phyloP scores from a whole-genome alignment of 2,888 invertebrate species.

The Cataglyphis albicans region DNA sequence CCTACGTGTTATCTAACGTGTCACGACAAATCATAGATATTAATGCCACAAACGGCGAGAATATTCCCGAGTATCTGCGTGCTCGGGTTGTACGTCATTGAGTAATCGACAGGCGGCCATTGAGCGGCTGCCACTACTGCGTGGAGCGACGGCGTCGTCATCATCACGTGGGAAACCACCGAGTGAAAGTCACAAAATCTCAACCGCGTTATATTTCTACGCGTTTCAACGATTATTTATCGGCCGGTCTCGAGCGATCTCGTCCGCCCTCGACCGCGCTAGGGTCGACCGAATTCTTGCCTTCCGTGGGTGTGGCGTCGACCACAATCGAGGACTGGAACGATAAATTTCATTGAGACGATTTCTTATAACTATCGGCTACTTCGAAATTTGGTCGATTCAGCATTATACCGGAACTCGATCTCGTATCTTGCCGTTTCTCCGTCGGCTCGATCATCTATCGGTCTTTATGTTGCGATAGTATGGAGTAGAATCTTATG shows the following conservation, averaged over 20 bases:
- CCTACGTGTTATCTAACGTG: constrained; percentile 64
- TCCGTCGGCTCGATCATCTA: constrained; percentile 14
- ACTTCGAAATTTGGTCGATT: constrained; percentile 16
- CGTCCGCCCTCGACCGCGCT: constrained; percentile 12
- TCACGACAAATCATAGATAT: constrained; percentile 70
- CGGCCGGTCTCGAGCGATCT: constrained; percentile 39
- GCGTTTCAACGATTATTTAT: constrained; percentile 65
- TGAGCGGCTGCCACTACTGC: constrained; percentile 49
- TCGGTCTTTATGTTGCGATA: background rate
- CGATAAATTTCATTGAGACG: constrained; percentile 62
- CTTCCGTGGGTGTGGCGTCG: constrained; percentile 58
- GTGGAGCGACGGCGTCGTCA: constrained; percentile 60
- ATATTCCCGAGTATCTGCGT: constrained; percentile 67
- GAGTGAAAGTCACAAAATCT: constrained; percentile 73
- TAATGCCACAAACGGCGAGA: constrained; percentile 64
- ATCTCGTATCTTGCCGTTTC: constrained; percentile 3
- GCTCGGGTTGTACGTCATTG: constrained; percentile 72
- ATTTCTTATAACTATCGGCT: constrained; percentile 38
- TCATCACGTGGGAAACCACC: constrained; percentile 71
- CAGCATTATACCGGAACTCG: constrained; percentile 18
- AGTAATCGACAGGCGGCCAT: constrained; percentile 73
- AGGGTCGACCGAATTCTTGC: constrained; percentile 61
- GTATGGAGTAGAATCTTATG: background rate
- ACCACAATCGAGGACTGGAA: constrained; percentile 27
- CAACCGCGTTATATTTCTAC: constrained; percentile 63